Evolutionary conservation across 2,888 invertebrate genomes (phyloP).

Genomic region (Blomia tropicalis): DNA sequence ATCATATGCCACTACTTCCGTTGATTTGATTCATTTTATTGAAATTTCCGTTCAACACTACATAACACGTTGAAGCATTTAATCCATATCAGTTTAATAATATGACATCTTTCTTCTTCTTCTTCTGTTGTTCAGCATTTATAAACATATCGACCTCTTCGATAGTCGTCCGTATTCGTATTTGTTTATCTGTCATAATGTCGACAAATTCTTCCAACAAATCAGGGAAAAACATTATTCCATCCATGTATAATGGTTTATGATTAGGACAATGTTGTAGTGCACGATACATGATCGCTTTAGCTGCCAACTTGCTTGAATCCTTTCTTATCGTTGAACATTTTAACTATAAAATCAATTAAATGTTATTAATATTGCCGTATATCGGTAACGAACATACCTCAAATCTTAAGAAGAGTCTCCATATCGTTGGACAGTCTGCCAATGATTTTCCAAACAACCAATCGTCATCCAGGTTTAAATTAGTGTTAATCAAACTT

Average conservation of each 20-base stretch:
- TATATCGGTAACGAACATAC: constrained; percentile 29
- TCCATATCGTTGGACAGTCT: constrained; percentile 37
- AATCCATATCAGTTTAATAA: too few relatives aligned
- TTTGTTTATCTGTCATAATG: constrained; percentile 38
- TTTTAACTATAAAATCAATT: not conserved
- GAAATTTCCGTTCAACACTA: too few relatives aligned
- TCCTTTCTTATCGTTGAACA: constrained; percentile 25
- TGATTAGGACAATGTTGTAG: constrained; percentile 38
- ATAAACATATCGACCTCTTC: constrained; percentile 36
- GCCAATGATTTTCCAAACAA: constrained; percentile 23
- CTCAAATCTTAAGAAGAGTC: constrained; percentile 36
- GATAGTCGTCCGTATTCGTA: constrained; percentile 37
- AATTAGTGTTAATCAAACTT: not conserved
- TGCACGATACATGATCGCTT: constrained; percentile 37
- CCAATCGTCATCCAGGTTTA: constrained; percentile 4
- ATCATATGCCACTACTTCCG: too few relatives aligned
- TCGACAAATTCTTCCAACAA: constrained; percentile 36
- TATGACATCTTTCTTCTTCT: too few relatives aligned
- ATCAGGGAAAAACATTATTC: constrained; percentile 33
- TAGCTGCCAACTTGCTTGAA: constrained; percentile 29
- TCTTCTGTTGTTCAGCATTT: not conserved
- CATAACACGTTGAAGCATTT: too few relatives aligned
- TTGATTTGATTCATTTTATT: too few relatives aligned
- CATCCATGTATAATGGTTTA: constrained; percentile 38
- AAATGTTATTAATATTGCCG: not conserved